These are phyloP conservation scores for Spodoptera litura DNA, from an alignment of 1,140 invertebrate species.

Conservation along the genomic window DNA sequence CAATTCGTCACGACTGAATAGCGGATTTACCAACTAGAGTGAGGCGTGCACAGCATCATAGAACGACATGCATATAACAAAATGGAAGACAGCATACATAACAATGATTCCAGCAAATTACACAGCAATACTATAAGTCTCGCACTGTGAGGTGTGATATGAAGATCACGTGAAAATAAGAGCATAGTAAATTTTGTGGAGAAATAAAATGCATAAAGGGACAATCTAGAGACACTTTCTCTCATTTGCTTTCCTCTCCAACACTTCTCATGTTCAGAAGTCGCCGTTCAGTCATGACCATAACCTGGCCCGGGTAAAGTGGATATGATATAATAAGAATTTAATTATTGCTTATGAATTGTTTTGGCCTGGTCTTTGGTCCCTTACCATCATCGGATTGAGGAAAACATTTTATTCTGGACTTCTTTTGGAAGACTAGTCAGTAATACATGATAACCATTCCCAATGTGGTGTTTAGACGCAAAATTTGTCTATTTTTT, in stretches of 20 bases:
- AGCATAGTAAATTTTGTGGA: not conserved
- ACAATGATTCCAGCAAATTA: not conserved
- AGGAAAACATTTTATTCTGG: constrained; percentile 31
- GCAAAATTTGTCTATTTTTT: not conserved
- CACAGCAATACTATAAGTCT: constrained; percentile 1
- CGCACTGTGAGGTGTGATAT: constrained; percentile 1
- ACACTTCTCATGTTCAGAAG: not conserved
- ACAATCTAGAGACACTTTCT: not conserved
- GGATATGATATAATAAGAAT: constrained; percentile 28
- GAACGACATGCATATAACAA: not conserved
- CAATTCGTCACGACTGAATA: constrained; percentile 28
- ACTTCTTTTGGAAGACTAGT: constrained; percentile 40
- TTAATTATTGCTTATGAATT: constrained; percentile 37
- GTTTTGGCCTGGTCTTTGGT: constrained; percentile 24
- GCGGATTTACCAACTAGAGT: not conserved
- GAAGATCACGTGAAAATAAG: not conserved
- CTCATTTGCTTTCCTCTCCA: constrained; percentile 23
- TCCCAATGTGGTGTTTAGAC: not conserved
- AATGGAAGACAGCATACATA: not conserved
- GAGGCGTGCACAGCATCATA: too few relatives aligned
- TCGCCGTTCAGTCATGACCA: constrained; percentile 39
- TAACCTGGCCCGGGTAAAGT: constrained; percentile 28
- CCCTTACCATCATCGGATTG: constrained; percentile 43
- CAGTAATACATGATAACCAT: constrained; percentile 14
- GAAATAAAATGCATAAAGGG: not conserved